Percentiles rank a stretch among this genome's conserved stretches.
These are phyloP conservation scores for Nerophis lumbriciformis DNA, from an alignment of 2,113 vertebrate genomes.

Conservation along the genomic window DNA sequence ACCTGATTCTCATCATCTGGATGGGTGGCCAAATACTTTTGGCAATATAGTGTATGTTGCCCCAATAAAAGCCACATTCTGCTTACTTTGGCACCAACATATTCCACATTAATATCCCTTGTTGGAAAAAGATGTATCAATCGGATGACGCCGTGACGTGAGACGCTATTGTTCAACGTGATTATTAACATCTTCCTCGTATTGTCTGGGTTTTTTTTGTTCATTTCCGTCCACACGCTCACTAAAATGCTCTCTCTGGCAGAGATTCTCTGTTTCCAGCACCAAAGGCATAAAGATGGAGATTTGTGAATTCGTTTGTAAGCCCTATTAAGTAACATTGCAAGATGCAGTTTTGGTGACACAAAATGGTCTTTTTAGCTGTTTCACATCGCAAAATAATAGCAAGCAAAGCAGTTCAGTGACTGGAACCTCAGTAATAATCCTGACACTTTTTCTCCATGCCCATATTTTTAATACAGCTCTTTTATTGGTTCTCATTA, in stretches of 20 bases:
- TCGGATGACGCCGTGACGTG: constrained; percentile 9
- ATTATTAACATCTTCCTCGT: constrained; percentile 20
- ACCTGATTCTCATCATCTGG: too few relatives aligned
- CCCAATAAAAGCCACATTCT: background rate
- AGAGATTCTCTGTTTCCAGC: background rate
- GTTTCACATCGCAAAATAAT: too few relatives aligned
- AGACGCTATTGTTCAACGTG: constrained; percentile 15
- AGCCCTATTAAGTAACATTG: too few relatives aligned
- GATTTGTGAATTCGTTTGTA: background rate
- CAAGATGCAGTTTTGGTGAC: too few relatives aligned
- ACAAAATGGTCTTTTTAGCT: too few relatives aligned
- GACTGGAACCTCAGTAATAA: too few relatives aligned
- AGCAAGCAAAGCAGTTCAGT: too few relatives aligned
- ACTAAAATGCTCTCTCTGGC: background rate
- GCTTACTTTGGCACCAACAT: background rate
- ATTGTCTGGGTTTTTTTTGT: constrained; percentile 22
- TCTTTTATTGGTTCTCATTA: too few relatives aligned
- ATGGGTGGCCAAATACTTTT: too few relatives aligned
- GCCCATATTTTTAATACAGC: too few relatives aligned
- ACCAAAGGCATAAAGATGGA: background rate
- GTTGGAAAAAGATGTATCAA: constrained; percentile 15
- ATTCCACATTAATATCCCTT: background rate
- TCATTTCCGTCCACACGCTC: background rate
- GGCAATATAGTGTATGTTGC: too few relatives aligned
- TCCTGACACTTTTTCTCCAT: too few relatives aligned